phyloP scores from a whole-genome alignment of 2,797 vertebrate genomes.

The Amphiprion clarkii region DNA sequence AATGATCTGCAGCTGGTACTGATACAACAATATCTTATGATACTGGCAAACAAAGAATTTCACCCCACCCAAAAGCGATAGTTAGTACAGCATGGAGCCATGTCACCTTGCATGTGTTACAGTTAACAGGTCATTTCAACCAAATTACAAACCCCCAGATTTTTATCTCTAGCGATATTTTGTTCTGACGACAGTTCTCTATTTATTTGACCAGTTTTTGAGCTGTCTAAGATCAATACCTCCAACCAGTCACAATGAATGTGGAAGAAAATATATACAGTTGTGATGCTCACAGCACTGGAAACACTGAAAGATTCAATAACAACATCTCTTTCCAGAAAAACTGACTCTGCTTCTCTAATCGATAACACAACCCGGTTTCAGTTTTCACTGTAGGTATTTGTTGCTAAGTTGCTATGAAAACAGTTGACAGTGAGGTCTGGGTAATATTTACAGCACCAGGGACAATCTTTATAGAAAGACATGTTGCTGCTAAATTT shows the following conservation, averaged over 20 bases:
- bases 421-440: background rate
- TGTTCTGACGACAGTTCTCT: slow-evolving; percentile 17
- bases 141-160: background rate
- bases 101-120: slow-evolving; percentile 47
- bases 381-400: background rate
- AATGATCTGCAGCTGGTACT: background rate
- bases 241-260: background rate
- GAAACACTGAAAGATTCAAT: slow-evolving; percentile 24
- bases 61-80: slow-evolving; percentile 53
- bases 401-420: background rate
- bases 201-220: slow-evolving; percentile 23
- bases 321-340: slow-evolving; percentile 5
- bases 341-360: background rate
- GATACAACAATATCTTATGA: slow-evolving; percentile 17
- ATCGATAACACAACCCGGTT: slow-evolving; percentile 1
- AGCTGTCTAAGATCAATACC: slow-evolving; percentile 7
- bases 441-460: background rate
- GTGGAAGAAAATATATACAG: background rate
- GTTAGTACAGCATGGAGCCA: slow-evolving; percentile 69
- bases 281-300: slow-evolving; percentile 19
- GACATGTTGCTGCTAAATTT: background rate
- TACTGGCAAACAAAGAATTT: background rate
- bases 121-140: slow-evolving; percentile 19
- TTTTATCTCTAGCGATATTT: background rate
- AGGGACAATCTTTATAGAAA: background rate